phyloP scores from a whole-genome alignment of 92 coral and sea anemone species.

The Nematostella vectensis region DNA sequence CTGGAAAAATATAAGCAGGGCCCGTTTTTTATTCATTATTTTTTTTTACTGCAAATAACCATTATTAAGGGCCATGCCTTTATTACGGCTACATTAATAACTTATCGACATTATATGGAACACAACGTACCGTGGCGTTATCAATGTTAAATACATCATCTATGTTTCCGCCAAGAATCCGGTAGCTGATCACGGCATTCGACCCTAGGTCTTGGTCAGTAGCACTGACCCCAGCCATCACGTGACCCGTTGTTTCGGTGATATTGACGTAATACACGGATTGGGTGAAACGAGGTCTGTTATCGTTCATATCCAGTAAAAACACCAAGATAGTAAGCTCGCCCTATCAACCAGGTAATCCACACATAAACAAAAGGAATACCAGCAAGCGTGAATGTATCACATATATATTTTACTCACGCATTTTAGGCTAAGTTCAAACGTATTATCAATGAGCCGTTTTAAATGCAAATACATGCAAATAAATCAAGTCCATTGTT shows the following conservation, averaged over 20 bases:
- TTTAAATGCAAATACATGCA: too few relatives aligned
- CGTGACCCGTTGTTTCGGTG: slow-evolving; percentile 19
- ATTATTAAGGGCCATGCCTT: too few relatives aligned
- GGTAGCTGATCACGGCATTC: slow-evolving; percentile 36
- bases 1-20: too few relatives aligned
- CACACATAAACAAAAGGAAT: background rate
- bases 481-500: too few relatives aligned
- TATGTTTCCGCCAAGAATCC: slow-evolving; percentile 23
- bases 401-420: too few relatives aligned
- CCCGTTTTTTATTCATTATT: too few relatives aligned
- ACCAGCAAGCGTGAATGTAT: too few relatives aligned
- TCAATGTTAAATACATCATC: slow-evolving; percentile 38
- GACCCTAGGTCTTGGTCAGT: slow-evolving; percentile 37
- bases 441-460: too few relatives aligned
- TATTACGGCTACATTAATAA: too few relatives aligned
- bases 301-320: slow-evolving; percentile 50
- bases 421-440: too few relatives aligned
- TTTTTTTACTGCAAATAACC: too few relatives aligned
- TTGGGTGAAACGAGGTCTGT: slow-evolving; percentile 45
- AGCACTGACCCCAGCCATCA: slow-evolving; percentile 31
- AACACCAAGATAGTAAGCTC: slow-evolving; percentile 11
- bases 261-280: slow-evolving; percentile 13
- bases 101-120: too few relatives aligned
- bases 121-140: slow-evolving; percentile 44
- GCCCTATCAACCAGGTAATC: background rate